Base-by-base conservation (phyloP, 2,113 vertebrate species). In the Dromiciops gliroides region DNA sequence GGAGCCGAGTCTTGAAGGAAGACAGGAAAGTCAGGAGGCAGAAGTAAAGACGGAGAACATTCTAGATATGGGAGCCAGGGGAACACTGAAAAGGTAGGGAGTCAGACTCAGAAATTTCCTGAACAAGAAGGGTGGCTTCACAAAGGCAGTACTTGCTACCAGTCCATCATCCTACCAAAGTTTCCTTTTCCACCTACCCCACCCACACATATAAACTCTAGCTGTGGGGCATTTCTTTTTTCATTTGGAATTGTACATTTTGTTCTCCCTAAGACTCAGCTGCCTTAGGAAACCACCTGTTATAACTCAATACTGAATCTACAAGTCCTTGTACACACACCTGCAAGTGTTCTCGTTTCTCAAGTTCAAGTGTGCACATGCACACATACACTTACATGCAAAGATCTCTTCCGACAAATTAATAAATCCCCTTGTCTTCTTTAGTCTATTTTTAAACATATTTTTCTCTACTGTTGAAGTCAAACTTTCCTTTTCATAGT, bases 351-450 rank as follows among this genome's bases (percentile, higher is more conserved):
- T n/a, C 50, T 51, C 16, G 23, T 50, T 50, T 90, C 48, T 50
- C 92, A 75, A 92, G 50, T 37, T 49, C 28, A 49, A 52, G 53
- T 48, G 51, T 49, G 48, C 48, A 26, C 0, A 26, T 51, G 26
- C 22, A 37, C 11, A 93, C 8, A 51, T 4, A 60, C 47, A 53
- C 28, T 11, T n/a, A 67, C 47, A 91, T 2, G 25, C 49, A 31
- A 37, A 28, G 19, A 5, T 56, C 49, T 53, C 89, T 93, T 91
- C 37, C 6, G 37, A n/a, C 52, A 94, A 90, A 48, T 93, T 53
- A 44, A 93, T 51, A 53, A 56, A 25, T 48, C 49, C 8, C 89
- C 19, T 94, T 93, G 67, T 92, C 48, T 67, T 95, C 91, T 96
- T 75, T 7, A 90, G 25, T 44, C 48, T 94, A 49, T 91, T 89